Percentiles rank a stretch among this genome's conserved stretches.
phyloP scores from a whole-genome alignment of 2,888 invertebrate genomes.

The Rhingia rostrata region DNA sequence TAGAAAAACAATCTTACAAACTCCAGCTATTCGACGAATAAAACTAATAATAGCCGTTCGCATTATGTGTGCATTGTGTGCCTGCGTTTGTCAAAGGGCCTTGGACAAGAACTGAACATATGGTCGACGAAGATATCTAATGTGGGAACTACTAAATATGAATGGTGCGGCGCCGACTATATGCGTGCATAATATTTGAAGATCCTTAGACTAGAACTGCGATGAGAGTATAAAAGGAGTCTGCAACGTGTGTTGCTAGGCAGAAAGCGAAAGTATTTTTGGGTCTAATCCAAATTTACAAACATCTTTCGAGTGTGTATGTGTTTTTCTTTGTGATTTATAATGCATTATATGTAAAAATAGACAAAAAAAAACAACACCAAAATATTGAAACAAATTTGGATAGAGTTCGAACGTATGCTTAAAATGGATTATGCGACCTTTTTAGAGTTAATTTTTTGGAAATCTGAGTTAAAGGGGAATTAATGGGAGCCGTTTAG shows the following conservation, averaged over 20 bases:
- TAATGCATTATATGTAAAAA: slow-evolving; percentile 4
- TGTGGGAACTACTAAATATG: slow-evolving; percentile 56
- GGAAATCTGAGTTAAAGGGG: neutral
- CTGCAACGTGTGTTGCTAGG: neutral
- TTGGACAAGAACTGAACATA: slow-evolving; percentile 66
- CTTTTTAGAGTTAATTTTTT: slow-evolving; percentile 4
- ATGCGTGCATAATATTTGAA: slow-evolving; percentile 7
- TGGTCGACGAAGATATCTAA: slow-evolving; percentile 49
- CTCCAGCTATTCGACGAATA: slow-evolving; percentile 18
- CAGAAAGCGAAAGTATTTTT: slow-evolving; percentile 21
- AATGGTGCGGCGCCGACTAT: slow-evolving; percentile 40
- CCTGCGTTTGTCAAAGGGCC: slow-evolving; percentile 55
- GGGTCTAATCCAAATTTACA: slow-evolving; percentile 9
- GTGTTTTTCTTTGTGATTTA: slow-evolving; percentile 8
- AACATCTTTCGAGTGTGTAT: neutral
- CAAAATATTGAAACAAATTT: slow-evolving; percentile 6
- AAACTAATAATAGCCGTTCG: slow-evolving; percentile 59
- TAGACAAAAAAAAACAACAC: neutral
- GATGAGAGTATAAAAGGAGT: slow-evolving; percentile 12
- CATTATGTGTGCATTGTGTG: slow-evolving; percentile 40
- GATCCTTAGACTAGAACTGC: slow-evolving; percentile 35
- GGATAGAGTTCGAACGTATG: neutral
- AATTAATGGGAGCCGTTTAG: neutral
- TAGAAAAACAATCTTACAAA: neutral
- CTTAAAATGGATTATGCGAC: slow-evolving; percentile 12